Conservation (phyloP, 2,113 vertebrate species). For the Platycercus adscitus region DNA sequence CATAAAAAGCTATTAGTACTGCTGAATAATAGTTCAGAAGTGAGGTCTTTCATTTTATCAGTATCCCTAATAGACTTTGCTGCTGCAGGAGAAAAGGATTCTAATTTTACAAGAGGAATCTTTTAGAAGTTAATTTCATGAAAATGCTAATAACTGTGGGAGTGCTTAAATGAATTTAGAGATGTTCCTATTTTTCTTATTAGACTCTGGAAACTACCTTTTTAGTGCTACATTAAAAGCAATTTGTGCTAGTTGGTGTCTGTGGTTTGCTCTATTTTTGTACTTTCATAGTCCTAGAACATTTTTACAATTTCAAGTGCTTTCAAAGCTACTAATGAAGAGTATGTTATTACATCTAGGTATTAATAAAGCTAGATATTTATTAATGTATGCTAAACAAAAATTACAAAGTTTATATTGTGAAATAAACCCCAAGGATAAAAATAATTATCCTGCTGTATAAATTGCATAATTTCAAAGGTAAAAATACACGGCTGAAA, state of each 20-base stretch:
- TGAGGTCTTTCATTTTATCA: background rate
- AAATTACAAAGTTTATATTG: background rate
- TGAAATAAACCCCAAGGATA: background rate
- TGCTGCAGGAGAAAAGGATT: background rate
- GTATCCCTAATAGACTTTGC: background rate
- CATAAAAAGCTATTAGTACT: background rate
- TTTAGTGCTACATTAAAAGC: background rate
- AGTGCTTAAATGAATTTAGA: background rate
- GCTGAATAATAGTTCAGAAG: background rate
- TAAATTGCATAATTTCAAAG: background rate
- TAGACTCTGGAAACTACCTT: background rate
- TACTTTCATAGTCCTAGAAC: background rate
- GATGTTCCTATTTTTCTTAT: background rate
- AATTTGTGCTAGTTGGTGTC: background rate
- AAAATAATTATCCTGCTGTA: background rate
- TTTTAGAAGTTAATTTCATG: background rate
- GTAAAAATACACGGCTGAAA: background rate
- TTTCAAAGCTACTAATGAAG: background rate
- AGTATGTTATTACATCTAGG: background rate
- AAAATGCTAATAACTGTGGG: background rate
- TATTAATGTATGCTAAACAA: background rate
- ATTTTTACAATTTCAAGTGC: background rate
- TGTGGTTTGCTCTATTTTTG: background rate
- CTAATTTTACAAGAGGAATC: background rate
- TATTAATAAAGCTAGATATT: background rate